A percentile compares a stretch with the other conserved stretches of the same genome.
Conservation (phyloP, 2,797 vertebrate species). For the Cetoscarus ocellatus region DNA sequence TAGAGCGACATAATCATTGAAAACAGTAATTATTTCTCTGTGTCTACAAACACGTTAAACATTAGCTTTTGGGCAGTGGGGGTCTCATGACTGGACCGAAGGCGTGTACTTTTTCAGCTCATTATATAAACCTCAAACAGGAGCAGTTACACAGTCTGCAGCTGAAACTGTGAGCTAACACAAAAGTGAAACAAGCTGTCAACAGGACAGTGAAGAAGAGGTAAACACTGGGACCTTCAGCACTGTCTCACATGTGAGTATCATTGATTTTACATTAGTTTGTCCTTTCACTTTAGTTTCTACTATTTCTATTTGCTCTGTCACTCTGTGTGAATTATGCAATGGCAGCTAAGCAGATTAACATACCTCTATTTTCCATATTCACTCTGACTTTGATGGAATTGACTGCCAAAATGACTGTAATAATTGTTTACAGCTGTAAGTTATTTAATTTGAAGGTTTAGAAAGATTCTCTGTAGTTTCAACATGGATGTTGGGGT, state of each 20-base stretch:
- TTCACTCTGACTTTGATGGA: slow-evolving; percentile 18
- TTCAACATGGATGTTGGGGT: slow-evolving; percentile 5
- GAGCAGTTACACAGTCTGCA: slow-evolving; percentile 18
- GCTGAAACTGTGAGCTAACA: not conserved
- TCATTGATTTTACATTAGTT: not conserved
- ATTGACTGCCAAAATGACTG: not conserved
- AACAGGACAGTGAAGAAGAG: not conserved
- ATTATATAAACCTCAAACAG: slow-evolving; percentile 61
- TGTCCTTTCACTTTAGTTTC: not conserved
- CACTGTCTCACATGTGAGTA: slow-evolving; percentile 55
- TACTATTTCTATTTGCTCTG: no score
- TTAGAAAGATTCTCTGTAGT: slow-evolving; percentile 38
- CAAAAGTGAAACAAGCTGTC: not conserved
- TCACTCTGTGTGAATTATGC: slow-evolving; percentile 36
- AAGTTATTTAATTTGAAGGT: slow-evolving; percentile 17
- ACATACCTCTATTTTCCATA: slow-evolving; percentile 47
- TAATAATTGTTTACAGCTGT: slow-evolving; percentile 29
- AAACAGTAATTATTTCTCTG: slow-evolving; percentile 61
- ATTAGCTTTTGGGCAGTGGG: slow-evolving; percentile 66
- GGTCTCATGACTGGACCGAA: slow-evolving; percentile 76
- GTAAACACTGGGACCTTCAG: not conserved
- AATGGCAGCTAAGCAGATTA: slow-evolving; percentile 66
- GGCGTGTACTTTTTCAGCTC: slow-evolving; percentile 65
- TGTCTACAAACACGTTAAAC: slow-evolving; percentile 76
- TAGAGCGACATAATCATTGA: slow-evolving; percentile 44